phyloP scores from a whole-genome alignment of 92 coral and sea anemone species.

The Parazoanthus darwini region DNA sequence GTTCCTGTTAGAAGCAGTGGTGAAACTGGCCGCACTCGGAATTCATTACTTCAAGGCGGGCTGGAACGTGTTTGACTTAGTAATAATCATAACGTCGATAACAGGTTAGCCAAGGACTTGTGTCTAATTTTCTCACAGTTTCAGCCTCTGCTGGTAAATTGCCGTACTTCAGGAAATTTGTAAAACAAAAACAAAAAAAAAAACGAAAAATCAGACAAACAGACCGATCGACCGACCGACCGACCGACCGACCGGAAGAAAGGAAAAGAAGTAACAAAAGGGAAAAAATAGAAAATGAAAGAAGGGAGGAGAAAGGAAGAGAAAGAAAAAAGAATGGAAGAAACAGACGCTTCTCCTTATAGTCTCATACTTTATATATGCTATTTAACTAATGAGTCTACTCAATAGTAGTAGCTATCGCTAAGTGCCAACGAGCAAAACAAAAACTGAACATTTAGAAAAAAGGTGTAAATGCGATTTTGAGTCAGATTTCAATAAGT shows the following conservation, averaged over 20 bases:
- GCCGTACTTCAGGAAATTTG: neutral
- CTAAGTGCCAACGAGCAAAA: too few relatives aligned
- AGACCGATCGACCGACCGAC: neutral
- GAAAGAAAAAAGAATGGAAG: too few relatives aligned
- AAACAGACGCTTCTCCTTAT: too few relatives aligned
- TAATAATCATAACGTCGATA: conserved; percentile 22
- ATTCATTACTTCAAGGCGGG: conserved; percentile 31
- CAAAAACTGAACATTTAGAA: too few relatives aligned
- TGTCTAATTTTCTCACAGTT: neutral
- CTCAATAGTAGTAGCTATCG: too few relatives aligned
- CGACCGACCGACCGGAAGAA: neutral
- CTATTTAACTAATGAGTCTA: too few relatives aligned
- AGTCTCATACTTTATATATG: too few relatives aligned
- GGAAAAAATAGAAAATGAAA: too few relatives aligned
- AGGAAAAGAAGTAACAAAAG: neutral
- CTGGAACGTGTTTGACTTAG: conserved; percentile 38
- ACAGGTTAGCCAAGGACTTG: conserved; percentile 2
- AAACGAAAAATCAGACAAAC: neutral
- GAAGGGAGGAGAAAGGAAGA: neutral
- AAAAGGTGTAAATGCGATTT: too few relatives aligned
- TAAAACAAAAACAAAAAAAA: too few relatives aligned
- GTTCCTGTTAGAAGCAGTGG: conserved; percentile 29
- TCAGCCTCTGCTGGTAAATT: too few relatives aligned
- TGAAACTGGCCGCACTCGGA: conserved; percentile 20
- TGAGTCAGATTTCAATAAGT: too few relatives aligned